Conservation (phyloP, 1,140 invertebrate species). For the Neodiprion virginianus region DNA sequence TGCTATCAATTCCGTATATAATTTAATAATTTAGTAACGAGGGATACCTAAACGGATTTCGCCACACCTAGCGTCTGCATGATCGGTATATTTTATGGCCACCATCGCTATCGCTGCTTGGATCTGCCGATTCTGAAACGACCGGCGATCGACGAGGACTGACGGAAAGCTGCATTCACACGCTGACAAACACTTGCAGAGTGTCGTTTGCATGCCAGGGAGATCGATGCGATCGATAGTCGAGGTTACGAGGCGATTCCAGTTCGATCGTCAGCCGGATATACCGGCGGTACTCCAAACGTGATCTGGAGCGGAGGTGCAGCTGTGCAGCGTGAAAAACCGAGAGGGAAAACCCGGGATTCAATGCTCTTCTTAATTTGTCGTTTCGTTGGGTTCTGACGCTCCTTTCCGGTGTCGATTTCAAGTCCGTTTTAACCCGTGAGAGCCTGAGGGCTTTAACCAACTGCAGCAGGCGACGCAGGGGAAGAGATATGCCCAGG, state of each 20-base stretch:
- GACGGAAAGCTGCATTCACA: not conserved
- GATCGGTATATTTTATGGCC: not conserved
- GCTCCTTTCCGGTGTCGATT: too few relatives aligned
- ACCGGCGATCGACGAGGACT: not conserved
- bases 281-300: not conserved
- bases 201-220: not conserved
- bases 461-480: too few relatives aligned
- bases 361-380: too few relatives aligned
- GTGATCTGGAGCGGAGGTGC: not conserved
- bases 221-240: not conserved
- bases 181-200: constrained; percentile 1
- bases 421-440: too few relatives aligned
- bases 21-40: not conserved
- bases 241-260: not conserved
- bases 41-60: not conserved
- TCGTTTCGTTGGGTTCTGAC: too few relatives aligned
- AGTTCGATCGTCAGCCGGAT: not conserved
- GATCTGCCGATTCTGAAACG: not conserved
- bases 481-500: too few relatives aligned
- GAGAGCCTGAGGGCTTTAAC: too few relatives aligned
- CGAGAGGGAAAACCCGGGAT: not conserved
- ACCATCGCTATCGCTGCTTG: not conserved
- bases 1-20: not conserved
- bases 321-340: not conserved
- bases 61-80: not conserved